Conservation (phyloP, 2,888 invertebrate genomes). For the Conomelus anceps region DNA sequence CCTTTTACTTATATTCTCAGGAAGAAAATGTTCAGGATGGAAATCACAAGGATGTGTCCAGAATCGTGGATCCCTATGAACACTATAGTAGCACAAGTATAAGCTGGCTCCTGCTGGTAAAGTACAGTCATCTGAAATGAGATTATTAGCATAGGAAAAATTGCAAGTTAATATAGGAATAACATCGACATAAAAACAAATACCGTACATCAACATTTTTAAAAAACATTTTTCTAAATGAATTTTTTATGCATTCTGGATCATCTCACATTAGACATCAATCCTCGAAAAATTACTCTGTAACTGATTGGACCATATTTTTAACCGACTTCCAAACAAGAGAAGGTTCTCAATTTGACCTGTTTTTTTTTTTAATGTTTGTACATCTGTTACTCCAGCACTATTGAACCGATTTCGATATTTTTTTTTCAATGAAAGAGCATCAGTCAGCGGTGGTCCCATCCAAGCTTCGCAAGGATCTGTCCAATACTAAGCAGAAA, state of each 20-base stretch:
- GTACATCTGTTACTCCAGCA: too few species aligned
- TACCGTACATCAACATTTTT: not conserved
- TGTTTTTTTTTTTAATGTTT: too few species aligned
- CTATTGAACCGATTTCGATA: too few species aligned
- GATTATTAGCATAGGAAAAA: not conserved
- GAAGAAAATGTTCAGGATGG: not conserved
- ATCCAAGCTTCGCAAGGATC: too few species aligned
- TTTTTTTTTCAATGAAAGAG: too few species aligned
- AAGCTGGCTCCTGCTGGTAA: not conserved
- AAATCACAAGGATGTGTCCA: not conserved
- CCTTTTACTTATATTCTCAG: not conserved
- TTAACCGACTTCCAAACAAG: too few species aligned
- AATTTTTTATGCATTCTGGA: not conserved
- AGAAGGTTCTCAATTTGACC: too few species aligned
- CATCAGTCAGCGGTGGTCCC: too few species aligned
- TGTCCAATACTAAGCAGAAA: too few species aligned
- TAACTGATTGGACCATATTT: too few species aligned
- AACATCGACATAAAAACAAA: not conserved
- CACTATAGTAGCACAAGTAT: not conserved
- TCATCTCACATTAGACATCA: not conserved
- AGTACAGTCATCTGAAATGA: not conserved
- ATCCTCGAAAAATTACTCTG: too few species aligned
- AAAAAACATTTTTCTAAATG: not conserved
- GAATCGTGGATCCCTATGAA: not conserved
- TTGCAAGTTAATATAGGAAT: not conserved